Percentiles rank a stretch among this genome's conserved stretches.
Conservation (phyloP, 2,113 vertebrate genomes). For the Cyphomyrus plagiostoma region DNA sequence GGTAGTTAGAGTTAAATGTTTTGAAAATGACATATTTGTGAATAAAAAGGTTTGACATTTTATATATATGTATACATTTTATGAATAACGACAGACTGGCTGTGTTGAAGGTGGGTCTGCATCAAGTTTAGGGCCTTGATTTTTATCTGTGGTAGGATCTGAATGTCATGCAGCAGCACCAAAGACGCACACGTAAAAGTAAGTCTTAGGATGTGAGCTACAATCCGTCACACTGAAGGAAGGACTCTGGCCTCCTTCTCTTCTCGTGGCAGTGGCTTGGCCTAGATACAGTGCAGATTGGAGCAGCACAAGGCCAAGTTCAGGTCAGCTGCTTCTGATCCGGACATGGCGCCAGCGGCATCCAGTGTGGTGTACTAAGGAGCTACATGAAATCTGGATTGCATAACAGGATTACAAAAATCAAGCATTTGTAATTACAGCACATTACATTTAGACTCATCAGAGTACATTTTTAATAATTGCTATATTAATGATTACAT, state of each 20-base stretch:
- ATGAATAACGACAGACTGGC: not conserved
- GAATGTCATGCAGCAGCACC: not conserved
- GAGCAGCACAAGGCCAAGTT: not conserved
- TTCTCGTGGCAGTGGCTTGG: not conserved
- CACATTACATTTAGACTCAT: not conserved
- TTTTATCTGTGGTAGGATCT: not conserved
- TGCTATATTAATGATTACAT: not conserved
- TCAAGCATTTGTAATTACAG: not conserved
- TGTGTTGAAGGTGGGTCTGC: not conserved
- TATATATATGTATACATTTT: not conserved
- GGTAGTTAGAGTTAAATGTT: not conserved
- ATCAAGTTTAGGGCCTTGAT: not conserved
- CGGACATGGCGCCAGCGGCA: not conserved
- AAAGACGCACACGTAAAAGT: not conserved
- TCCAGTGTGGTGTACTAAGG: not conserved
- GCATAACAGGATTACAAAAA: not conserved
- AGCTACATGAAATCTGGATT: not conserved
- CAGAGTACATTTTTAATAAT: not conserved
- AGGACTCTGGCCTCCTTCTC: not conserved
- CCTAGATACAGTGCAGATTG: not conserved
- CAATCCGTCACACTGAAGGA: not conserved
- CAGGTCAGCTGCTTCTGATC: not conserved
- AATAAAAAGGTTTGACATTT: not conserved
- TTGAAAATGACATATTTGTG: not conserved
- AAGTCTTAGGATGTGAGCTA: not conserved